Percentiles rank a stretch among this genome's conserved stretches.
Conservation (phyloP, 2,113 vertebrate genomes). For the Sakesphorus luctuosus region DNA sequence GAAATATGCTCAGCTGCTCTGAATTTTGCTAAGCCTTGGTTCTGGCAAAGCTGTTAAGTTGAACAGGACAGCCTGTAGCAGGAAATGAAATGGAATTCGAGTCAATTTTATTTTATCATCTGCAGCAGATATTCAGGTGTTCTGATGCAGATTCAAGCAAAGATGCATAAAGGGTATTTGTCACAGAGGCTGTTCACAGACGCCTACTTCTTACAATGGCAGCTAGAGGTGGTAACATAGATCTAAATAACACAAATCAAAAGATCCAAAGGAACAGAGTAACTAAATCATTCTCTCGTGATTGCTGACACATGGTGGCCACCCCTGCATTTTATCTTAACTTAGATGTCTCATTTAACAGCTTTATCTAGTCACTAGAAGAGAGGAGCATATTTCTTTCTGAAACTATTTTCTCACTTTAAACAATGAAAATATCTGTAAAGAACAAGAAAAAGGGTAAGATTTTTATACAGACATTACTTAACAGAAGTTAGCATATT, state of each 20-base stretch:
- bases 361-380: not conserved
- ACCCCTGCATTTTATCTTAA: slow-evolving; percentile 6
- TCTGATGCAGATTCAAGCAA: slow-evolving; percentile 29
- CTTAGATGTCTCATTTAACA: not conserved
- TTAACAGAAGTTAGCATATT: slow-evolving; percentile 4
- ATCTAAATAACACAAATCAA: slow-evolving; percentile 27
- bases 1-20: not conserved
- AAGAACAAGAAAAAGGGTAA: not conserved
- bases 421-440: not conserved
- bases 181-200: slow-evolving; percentile 37
- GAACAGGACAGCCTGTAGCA: not conserved
- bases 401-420: not conserved
- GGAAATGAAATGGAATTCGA: slow-evolving; percentile 26
- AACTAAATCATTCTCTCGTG: slow-evolving; percentile 20
- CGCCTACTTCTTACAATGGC: not conserved
- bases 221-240: not conserved
- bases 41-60: slow-evolving; percentile 1
- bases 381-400: slow-evolving; percentile 7
- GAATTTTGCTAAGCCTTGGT: slow-evolving; percentile 15
- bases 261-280: slow-evolving; percentile 18
- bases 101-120: slow-evolving; percentile 53
- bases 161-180: slow-evolving; percentile 16
- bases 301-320: not conserved
- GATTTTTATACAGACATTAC: slow-evolving; percentile 31
- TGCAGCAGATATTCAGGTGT: slow-evolving; percentile 35